These are phyloP conservation scores for Teinopalpus imperialis DNA, from an alignment of 2,888 invertebrate genomes.

Conservation along the genomic window DNA sequence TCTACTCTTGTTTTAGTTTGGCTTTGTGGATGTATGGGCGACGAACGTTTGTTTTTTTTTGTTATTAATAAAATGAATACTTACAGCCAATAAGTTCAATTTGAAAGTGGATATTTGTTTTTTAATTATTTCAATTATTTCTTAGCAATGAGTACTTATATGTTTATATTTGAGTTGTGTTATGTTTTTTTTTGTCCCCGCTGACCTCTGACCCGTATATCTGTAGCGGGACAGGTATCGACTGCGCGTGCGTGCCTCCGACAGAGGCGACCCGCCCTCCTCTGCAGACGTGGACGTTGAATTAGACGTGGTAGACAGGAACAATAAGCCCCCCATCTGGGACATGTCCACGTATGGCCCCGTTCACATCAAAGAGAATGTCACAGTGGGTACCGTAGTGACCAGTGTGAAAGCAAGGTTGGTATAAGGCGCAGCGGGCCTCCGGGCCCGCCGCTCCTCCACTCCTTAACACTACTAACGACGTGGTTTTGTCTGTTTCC, in stretches of 20 bases:
- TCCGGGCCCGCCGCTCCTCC: slow-evolving; percentile 73
- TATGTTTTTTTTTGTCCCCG: slow-evolving; percentile 84
- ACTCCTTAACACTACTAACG: slow-evolving; percentile 84
- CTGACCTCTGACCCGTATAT: slow-evolving; percentile 89
- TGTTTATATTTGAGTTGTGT: slow-evolving; percentile 81
- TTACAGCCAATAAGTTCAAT: slow-evolving; percentile 49
- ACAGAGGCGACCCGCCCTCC: slow-evolving; percentile 95
- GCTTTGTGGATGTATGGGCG: slow-evolving; percentile 71
- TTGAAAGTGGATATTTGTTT: slow-evolving; percentile 66
- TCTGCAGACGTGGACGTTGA: slow-evolving; percentile 98
- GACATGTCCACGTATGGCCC: slow-evolving; percentile 97
- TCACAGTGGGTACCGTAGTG: slow-evolving; percentile 99
- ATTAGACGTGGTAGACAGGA: slow-evolving; percentile 98
- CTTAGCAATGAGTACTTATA: slow-evolving; percentile 75
- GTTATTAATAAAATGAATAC: slow-evolving; percentile 36
- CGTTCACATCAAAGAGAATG: slow-evolving; percentile 99
- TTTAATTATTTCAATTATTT: slow-evolving; percentile 70
- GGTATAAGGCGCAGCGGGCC: slow-evolving; percentile 86
- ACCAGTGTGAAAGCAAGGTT: slow-evolving; percentile 99
- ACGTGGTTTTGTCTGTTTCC: slow-evolving; percentile 86
- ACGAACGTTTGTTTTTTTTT: slow-evolving; percentile 52
- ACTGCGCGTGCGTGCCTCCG: slow-evolving; percentile 97
- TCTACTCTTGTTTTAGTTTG: slow-evolving; percentile 68
- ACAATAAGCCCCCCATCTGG: slow-evolving; percentile 99
- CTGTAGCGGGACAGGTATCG: slow-evolving; percentile 97